phyloP scores from a whole-genome alignment of 2,113 vertebrate species.

The Neolamprologus tretocephalus region DNA sequence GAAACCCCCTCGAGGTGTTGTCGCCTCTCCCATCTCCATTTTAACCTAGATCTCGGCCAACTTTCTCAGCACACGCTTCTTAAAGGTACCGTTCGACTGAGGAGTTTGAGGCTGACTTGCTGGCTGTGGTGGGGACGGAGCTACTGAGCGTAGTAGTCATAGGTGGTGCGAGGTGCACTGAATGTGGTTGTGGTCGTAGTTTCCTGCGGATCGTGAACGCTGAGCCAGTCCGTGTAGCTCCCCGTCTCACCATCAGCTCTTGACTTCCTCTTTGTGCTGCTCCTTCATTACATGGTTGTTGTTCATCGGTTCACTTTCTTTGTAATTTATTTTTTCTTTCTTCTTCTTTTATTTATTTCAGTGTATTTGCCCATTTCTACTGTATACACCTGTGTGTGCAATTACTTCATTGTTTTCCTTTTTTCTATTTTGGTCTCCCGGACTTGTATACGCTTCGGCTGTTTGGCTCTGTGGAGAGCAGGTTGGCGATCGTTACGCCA shows the following conservation, averaged over 20 bases:
- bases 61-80: slow-evolving; percentile 3
- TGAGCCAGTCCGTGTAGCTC: slow-evolving; percentile 72
- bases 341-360: slow-evolving; percentile 64
- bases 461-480: slow-evolving; percentile 1
- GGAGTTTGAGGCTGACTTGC: slow-evolving; percentile 22
- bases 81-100: slow-evolving; percentile 42
- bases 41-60: background rate
- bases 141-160: slow-evolving; percentile 52
- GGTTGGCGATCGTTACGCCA: background rate
- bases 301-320: slow-evolving; percentile 37
- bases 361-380: slow-evolving; percentile 69
- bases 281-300: slow-evolving; percentile 39
- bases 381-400: slow-evolving; percentile 73
- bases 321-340: slow-evolving; percentile 58
- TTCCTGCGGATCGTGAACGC: slow-evolving; percentile 78
- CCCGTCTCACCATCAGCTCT: slow-evolving; percentile 28
- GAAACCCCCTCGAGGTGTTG: background rate
- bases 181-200: slow-evolving; percentile 63
- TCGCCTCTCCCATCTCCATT: background rate
- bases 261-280: slow-evolving; percentile 31
- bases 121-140: slow-evolving; percentile 19
- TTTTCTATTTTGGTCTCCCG: slow-evolving; percentile 9
- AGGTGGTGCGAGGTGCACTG: slow-evolving; percentile 57
- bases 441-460: slow-evolving; percentile 16
- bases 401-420: slow-evolving; percentile 43